phyloP scores from a whole-genome alignment of 1,140 invertebrate genomes.

The Agraylea sexmaculata region DNA sequence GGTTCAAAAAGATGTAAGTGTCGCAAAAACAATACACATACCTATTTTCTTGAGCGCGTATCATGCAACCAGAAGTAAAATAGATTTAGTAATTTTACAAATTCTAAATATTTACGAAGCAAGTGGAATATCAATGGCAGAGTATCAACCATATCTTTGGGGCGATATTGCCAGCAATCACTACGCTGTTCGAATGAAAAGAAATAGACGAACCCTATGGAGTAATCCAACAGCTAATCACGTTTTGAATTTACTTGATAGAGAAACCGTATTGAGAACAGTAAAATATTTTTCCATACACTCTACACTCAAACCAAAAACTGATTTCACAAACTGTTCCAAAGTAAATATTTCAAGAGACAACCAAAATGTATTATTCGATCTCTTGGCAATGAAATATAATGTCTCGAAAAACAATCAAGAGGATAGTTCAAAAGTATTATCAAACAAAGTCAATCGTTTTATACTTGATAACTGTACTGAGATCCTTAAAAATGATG shows the following conservation, averaged over 20 bases:
- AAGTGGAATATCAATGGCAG: conserved; percentile 44
- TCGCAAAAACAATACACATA: conserved; percentile 51
- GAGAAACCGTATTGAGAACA: conserved; percentile 49
- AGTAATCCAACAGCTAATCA: conserved; percentile 57
- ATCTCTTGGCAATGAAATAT: conserved; percentile 22
- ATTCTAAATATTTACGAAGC: conserved; percentile 52
- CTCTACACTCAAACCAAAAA: conserved; percentile 17
- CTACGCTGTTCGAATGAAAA: conserved; percentile 55
- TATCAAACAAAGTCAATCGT: conserved; percentile 8
- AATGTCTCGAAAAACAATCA: conserved; percentile 15
- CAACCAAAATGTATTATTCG: conserved; percentile 21
- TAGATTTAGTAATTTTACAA: conserved; percentile 50
- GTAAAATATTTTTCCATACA: conserved; percentile 53
- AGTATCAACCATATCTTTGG: conserved; percentile 69
- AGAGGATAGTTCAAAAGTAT: neutral
- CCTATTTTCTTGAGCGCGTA: conserved; percentile 61
- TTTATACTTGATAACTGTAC: conserved; percentile 19
- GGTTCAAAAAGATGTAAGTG: conserved; percentile 43
- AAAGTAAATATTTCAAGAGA: conserved; percentile 23
- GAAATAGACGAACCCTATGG: conserved; percentile 41
- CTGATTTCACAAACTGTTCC: too few relatives aligned
- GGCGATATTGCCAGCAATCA: conserved; percentile 62
- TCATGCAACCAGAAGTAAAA: conserved; percentile 48
- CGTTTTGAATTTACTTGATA: conserved; percentile 57
- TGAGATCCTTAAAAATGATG: conserved; percentile 19